Percentiles rank a stretch among this genome's conserved stretches.
Conservation (phyloP, 2,888 invertebrate genomes). For the Drosophila histrio region DNA sequence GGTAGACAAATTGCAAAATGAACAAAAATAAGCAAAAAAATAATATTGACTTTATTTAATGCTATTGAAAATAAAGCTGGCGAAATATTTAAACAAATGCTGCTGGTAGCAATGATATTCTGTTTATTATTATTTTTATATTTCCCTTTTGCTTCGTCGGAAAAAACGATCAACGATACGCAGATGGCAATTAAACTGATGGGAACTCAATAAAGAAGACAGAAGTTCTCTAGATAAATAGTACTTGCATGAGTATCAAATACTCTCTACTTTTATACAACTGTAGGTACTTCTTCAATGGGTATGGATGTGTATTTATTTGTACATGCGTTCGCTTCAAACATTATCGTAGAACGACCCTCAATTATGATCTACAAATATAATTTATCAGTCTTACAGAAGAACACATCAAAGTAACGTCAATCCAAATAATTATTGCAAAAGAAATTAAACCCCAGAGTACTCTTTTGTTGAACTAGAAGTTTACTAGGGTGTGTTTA, state of each 20-base stretch:
- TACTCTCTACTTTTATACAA: not conserved
- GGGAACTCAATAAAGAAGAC: constrained; percentile 30
- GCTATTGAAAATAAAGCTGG: constrained; percentile 34
- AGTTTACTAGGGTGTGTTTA: not conserved
- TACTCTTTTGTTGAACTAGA: not conserved
- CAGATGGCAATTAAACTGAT: not conserved
- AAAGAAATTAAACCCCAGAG: not conserved
- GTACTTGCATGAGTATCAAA: not conserved
- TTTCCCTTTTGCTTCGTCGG: constrained; percentile 10
- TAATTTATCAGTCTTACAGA: not conserved
- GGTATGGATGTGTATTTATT: not conserved
- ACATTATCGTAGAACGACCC: not conserved
- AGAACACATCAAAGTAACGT: not conserved
- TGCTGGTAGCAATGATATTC: constrained; percentile 16
- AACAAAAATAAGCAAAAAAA: constrained; percentile 23
- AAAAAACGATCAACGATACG: not conserved
- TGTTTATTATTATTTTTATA: constrained; percentile 47
- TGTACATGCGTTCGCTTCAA: not conserved
- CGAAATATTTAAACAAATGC: constrained; percentile 60
- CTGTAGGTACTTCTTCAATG: not conserved
- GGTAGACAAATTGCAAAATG: constrained; percentile 11
- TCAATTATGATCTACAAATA: not conserved
- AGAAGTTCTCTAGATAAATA: constrained; percentile 5
- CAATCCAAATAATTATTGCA: too few species aligned
- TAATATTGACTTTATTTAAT: constrained; percentile 52